These are phyloP conservation scores for Polydrusus pterygomalis DNA, from an alignment of 2,888 invertebrate genomes.

Conservation along the genomic window DNA sequence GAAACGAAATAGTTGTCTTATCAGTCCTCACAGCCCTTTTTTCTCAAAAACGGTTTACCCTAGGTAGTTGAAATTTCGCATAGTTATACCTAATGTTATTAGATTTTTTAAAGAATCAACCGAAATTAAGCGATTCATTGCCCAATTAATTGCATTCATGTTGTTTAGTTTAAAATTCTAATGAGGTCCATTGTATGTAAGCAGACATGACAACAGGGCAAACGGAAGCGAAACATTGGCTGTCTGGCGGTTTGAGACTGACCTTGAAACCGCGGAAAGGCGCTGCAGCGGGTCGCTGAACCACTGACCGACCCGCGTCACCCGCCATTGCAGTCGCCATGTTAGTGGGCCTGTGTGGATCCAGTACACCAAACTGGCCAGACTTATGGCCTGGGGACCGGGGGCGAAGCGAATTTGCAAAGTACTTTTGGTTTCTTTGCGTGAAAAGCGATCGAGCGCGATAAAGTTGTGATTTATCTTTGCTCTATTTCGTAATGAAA, in stretches of 20 bases:
- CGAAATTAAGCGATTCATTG: neutral
- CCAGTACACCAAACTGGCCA: conserved; percentile 43
- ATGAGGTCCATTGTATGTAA: neutral
- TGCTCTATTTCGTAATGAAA: too few species aligned
- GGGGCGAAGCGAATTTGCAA: conserved; percentile 23
- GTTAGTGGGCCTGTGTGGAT: conserved; percentile 23
- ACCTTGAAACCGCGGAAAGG: conserved; percentile 73
- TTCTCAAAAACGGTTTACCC: too few species aligned
- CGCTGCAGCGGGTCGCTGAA: conserved; percentile 71
- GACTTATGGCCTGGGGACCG: conserved; percentile 30
- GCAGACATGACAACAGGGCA: conserved; percentile 47
- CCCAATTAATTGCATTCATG: neutral
- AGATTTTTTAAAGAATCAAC: too few species aligned
- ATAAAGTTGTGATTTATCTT: too few species aligned
- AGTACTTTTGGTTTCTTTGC: neutral
- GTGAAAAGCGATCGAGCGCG: too few species aligned
- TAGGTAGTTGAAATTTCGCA: too few species aligned
- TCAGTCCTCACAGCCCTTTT: too few species aligned
- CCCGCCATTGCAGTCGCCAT: conserved; percentile 35
- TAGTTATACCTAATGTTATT: too few species aligned
- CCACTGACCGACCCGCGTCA: conserved; percentile 68
- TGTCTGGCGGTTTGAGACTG: conserved; percentile 58
- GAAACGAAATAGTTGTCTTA: too few species aligned
- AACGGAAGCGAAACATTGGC: conserved; percentile 55
- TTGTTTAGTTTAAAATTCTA: conserved; percentile 4